A percentile compares a stretch with the other conserved stretches of the same genome.
Evolutionary conservation across 2,888 invertebrate genomes (phyloP).

Genomic region (Pterostichus niger): DNA sequence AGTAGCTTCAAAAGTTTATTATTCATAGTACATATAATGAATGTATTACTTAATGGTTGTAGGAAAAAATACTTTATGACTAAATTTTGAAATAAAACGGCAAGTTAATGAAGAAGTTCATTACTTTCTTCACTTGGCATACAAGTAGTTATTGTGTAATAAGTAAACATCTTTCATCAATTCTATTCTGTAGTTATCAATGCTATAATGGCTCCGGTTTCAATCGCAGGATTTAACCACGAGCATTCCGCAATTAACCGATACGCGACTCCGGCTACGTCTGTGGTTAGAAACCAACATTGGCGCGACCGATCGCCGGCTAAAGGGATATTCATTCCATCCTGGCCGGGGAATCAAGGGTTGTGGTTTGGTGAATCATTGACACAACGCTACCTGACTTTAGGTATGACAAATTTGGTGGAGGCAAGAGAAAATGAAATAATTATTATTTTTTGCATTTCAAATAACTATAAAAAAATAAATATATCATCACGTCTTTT

Average conservation of each 20-base stretch:
- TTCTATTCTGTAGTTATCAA: background rate
- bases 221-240: conserved; percentile 14
- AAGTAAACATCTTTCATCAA: background rate
- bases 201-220: background rate
- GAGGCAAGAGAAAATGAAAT: too few relatives aligned
- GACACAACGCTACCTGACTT: background rate
- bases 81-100: too few relatives aligned
- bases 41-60: too few relatives aligned
- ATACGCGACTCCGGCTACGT: background rate
- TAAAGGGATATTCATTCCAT: conserved; percentile 30
- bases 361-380: conserved; percentile 19
- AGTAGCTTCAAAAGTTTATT: too few relatives aligned
- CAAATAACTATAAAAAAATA: too few relatives aligned
- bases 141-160: too few relatives aligned
- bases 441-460: too few relatives aligned
- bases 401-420: background rate
- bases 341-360: conserved; percentile 36
- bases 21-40: too few relatives aligned
- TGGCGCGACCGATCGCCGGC: background rate
- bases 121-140: too few relatives aligned
- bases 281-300: conserved; percentile 1
- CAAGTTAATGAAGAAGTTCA: too few relatives aligned
- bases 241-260: conserved; percentile 42
- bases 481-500: too few relatives aligned
- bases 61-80: too few relatives aligned